phyloP scores from a whole-genome alignment of 1,140 invertebrate genomes.

The Rhysida immarginata region DNA sequence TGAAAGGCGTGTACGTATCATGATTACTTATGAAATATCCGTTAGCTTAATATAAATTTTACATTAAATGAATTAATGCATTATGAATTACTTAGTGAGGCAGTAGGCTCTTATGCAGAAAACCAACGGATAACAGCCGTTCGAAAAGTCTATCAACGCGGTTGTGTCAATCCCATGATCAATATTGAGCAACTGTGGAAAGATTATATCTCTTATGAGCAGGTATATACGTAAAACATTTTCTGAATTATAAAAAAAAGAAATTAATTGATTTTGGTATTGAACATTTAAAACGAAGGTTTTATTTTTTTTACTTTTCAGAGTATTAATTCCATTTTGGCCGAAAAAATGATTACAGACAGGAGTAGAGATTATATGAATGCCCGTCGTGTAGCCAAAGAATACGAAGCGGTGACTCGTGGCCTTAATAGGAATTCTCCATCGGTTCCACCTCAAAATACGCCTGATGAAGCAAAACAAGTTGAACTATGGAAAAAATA shows the following conservation, averaged over 20 bases:
- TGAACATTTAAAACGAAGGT: not conserved
- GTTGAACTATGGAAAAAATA: slow-evolving; percentile 99
- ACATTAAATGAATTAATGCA: not conserved
- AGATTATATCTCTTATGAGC: slow-evolving; percentile 74
- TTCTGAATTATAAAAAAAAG: not conserved
- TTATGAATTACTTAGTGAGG: slow-evolving; percentile 42
- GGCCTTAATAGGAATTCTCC: slow-evolving; percentile 88
- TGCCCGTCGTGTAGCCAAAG: slow-evolving; percentile 86
- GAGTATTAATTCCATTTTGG: slow-evolving; percentile 92
- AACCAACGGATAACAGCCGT: slow-evolving; percentile 98
- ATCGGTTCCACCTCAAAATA: slow-evolving; percentile 78
- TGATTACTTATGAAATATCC: no score
- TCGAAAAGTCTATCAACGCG: slow-evolving; percentile 86
- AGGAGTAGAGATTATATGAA: slow-evolving; percentile 93
- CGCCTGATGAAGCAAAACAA: slow-evolving; percentile 86
- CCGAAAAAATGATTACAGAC: slow-evolving; percentile 84
- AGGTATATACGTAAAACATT: slow-evolving; percentile 21
- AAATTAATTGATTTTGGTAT: not conserved
- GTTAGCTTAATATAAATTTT: no score
- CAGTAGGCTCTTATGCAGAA: slow-evolving; percentile 94
- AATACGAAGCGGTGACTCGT: slow-evolving; percentile 84
- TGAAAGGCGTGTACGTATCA: slow-evolving; percentile 68
- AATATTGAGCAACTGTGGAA: slow-evolving; percentile 98
- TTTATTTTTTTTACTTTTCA: slow-evolving; percentile 40
- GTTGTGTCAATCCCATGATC: slow-evolving; percentile 90